Conservation (phyloP, 2,797 vertebrate genomes). For the Tarsius wallacei region DNA sequence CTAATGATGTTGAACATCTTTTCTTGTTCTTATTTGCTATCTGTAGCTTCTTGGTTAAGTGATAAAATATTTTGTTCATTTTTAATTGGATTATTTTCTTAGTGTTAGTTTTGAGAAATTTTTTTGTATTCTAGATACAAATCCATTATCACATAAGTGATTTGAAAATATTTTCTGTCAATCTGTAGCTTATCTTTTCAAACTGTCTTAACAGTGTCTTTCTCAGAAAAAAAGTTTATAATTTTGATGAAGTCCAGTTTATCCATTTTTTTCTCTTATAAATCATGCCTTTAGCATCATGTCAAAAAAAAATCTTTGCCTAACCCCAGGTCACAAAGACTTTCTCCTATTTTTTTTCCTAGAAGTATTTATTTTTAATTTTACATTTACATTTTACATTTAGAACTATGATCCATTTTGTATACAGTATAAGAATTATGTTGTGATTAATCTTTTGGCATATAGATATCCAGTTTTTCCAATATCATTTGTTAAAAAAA, state of each 20-base stretch:
- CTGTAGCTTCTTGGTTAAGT: not conserved
- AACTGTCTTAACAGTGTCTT: not conserved
- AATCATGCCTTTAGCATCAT: not conserved
- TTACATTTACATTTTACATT: constrained; percentile 32
- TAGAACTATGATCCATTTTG: constrained; percentile 12
- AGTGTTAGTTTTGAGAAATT: not conserved
- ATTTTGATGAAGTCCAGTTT: not conserved
- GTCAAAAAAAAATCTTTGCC: not conserved
- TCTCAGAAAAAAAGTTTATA: not conserved
- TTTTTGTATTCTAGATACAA: not conserved
- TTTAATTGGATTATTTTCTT: not conserved
- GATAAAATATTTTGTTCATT: constrained; percentile 8
- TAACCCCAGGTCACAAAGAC: not conserved
- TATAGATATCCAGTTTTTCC: not conserved
- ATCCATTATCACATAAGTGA: not conserved
- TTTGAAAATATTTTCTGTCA: not conserved
- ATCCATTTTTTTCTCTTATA: not conserved
- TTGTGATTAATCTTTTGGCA: not conserved
- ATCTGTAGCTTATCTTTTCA: not conserved
- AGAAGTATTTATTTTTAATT: not conserved
- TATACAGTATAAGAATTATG: not conserved
- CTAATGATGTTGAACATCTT: constrained; percentile 12
- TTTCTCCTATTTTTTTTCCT: not conserved
- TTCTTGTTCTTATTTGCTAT: not conserved
- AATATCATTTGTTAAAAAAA: not conserved